phyloP scores from a whole-genome alignment of 2,113 vertebrate genomes.

The Pycnonotus jocosus region DNA sequence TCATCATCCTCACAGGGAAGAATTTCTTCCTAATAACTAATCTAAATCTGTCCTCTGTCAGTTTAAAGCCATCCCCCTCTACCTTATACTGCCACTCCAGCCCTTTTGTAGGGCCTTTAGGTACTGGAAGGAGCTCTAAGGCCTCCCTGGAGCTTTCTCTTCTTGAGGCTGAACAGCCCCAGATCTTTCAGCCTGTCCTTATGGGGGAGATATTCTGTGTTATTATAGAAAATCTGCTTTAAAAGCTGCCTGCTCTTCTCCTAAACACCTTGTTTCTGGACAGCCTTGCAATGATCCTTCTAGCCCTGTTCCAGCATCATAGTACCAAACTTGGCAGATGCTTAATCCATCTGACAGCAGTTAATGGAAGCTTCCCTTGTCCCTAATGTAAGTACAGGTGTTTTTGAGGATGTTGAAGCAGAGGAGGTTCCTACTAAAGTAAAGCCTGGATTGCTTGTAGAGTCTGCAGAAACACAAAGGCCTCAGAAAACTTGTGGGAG shows the following conservation, averaged over 20 bases:
- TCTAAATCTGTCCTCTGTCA: background rate
- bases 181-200: background rate
- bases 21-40: background rate
- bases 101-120: background rate
- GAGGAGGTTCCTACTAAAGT: background rate
- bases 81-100: background rate
- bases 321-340: background rate
- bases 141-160: background rate
- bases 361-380: background rate
- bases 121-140: background rate
- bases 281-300: background rate
- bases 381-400: background rate
- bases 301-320: background rate
- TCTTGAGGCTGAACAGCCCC: background rate
- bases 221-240: background rate
- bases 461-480: background rate
- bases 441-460: background rate
- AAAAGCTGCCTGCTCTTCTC: background rate
- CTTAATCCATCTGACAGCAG: background rate
- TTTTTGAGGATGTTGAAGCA: background rate
- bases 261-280: background rate
- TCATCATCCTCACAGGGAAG: background rate
- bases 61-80: background rate
- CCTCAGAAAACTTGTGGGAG: background rate
- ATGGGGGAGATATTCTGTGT: background rate